A percentile compares a stretch with the other conserved stretches of the same genome.
phyloP scores from a whole-genome alignment of 2,113 vertebrate genomes.

The Tautogolabrus adspersus region DNA sequence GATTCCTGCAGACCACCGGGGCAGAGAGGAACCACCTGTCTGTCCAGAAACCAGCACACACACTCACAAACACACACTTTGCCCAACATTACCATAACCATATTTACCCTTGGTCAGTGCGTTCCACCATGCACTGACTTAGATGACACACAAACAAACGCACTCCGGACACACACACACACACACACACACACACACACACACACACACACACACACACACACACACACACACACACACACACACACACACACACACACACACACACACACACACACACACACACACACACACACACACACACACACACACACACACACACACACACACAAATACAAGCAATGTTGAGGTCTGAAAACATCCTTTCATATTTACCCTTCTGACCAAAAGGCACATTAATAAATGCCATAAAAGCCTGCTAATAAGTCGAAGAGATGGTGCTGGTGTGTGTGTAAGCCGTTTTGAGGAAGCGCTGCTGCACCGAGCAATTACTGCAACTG shows the following conservation, averaged over 20 bases:
- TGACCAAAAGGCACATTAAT: slow-evolving; percentile 58
- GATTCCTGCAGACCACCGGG: slow-evolving; percentile 73
- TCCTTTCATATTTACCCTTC: slow-evolving; percentile 55
- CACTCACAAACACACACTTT: slow-evolving; percentile 21
- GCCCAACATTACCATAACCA: slow-evolving; percentile 71
- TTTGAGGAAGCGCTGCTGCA: slow-evolving; percentile 44
- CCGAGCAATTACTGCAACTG: slow-evolving; percentile 68
- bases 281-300: slow-evolving; percentile 26
- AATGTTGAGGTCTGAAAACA: slow-evolving; percentile 66
- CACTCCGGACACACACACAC: slow-evolving; percentile 5
- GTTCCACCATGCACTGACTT: slow-evolving; percentile 52
- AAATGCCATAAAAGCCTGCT: slow-evolving; percentile 62
- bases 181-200: slow-evolving; percentile 30
- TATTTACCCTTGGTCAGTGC: slow-evolving; percentile 69
- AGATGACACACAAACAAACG: slow-evolving; percentile 27
- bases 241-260: slow-evolving; percentile 35
- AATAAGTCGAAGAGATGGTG: slow-evolving; percentile 64
- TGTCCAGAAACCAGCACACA: slow-evolving; percentile 52
- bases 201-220: slow-evolving; percentile 34
- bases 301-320: slow-evolving; percentile 37
- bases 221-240: slow-evolving; percentile 37
- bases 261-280: slow-evolving; percentile 33
- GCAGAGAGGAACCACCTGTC: slow-evolving; percentile 75
- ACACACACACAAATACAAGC: slow-evolving; percentile 30
- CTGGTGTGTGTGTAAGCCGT: slow-evolving; percentile 23